phyloP scores from a whole-genome alignment of 92 coral and sea anemone genomes.

The Palythoa caribaeorum region DNA sequence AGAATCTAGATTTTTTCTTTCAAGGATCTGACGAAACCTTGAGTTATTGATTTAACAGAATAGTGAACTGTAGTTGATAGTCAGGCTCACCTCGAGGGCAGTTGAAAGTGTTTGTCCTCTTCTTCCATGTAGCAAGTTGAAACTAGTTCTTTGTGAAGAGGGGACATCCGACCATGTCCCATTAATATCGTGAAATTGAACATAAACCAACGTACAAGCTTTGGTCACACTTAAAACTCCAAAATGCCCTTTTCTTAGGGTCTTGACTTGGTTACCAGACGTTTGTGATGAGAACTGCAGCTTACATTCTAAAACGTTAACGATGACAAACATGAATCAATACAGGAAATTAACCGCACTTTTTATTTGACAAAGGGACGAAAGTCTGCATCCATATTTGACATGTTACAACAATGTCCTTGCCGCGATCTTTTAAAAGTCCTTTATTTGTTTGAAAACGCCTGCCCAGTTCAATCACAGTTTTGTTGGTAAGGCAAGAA shows the following conservation, averaged over 20 bases:
- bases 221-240: background rate
- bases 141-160: background rate
- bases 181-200: background rate
- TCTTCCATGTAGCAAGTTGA: background rate
- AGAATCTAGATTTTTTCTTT: too few species aligned
- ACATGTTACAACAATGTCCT: too few species aligned
- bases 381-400: too few species aligned
- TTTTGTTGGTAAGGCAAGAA: too few species aligned
- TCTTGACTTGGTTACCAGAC: background rate
- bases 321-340: too few species aligned
- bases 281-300: background rate
- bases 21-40: too few species aligned
- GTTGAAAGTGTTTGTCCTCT: background rate
- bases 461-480: too few species aligned
- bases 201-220: background rate
- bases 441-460: too few species aligned
- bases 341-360: too few species aligned
- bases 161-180: constrained; percentile 5
- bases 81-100: constrained; percentile 2
- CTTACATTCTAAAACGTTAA: background rate
- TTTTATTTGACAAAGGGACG: too few species aligned
- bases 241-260: background rate
- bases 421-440: too few species aligned
- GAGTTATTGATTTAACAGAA: too few species aligned
- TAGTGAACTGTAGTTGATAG: background rate